Evolutionary conservation across 2,888 invertebrate species (phyloP).

Genomic region (Drosophila mimetica): DNA sequence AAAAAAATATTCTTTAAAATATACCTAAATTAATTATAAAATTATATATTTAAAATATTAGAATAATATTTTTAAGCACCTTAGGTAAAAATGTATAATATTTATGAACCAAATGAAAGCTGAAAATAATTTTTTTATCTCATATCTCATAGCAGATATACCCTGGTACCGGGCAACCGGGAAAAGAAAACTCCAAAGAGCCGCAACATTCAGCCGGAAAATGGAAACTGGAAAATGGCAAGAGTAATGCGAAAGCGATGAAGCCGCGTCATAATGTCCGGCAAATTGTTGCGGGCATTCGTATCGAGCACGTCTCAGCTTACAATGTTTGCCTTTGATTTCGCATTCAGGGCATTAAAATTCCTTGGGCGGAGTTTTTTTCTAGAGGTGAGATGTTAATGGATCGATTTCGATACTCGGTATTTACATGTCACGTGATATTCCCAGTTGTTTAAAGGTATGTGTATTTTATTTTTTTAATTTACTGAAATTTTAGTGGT

Average conservation of each 20-base stretch:
- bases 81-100: too few relatives aligned
- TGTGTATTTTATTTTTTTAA: too few relatives aligned
- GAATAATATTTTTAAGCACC: too few relatives aligned
- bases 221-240: constrained; percentile 36
- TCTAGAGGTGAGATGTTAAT: constrained; percentile 5
- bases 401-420: background rate
- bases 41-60: too few relatives aligned
- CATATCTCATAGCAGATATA: constrained; percentile 4
- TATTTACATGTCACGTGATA: background rate
- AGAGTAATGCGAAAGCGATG: constrained; percentile 60
- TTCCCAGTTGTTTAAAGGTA: too few relatives aligned
- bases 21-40: too few relatives aligned
- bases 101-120: too few relatives aligned
- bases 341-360: constrained; percentile 34
- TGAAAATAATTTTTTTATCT: too few relatives aligned
- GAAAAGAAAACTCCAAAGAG: constrained; percentile 11
- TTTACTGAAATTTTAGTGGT: too few relatives aligned
- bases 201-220: constrained; percentile 31
- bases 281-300: constrained; percentile 49
- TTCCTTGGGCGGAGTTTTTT: constrained; percentile 1
- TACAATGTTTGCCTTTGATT: constrained; percentile 43
- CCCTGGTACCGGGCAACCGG: background rate
- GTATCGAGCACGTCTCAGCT: constrained; percentile 34
- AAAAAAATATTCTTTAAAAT: too few relatives aligned
- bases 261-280: constrained; percentile 47